These are phyloP conservation scores for Ammodytes marinus DNA, from an alignment of 2,113 vertebrate species.

Conservation along the genomic window DNA sequence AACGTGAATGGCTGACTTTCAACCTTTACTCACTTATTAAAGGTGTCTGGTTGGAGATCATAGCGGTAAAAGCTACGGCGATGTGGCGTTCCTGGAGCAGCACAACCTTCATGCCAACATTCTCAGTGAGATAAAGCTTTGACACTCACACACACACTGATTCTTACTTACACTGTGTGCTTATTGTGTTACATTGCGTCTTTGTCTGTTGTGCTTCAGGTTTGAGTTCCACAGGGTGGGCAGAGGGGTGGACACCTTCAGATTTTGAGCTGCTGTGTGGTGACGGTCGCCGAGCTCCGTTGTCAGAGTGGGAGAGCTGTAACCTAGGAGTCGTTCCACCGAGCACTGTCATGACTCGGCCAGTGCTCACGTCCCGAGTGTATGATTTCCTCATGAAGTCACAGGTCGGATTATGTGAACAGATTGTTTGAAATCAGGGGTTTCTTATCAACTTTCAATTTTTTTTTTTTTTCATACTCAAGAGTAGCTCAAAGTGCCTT, in stretches of 20 bases:
- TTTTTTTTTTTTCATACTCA: no score
- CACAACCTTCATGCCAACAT: constrained; percentile 89
- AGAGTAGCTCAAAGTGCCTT: no score
- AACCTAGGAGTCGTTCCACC: constrained; percentile 90
- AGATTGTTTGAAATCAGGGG: background rate
- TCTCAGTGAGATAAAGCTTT: constrained; percentile 81
- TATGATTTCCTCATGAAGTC: constrained; percentile 90
- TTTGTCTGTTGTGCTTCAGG: constrained; percentile 70
- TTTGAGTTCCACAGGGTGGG: constrained; percentile 87
- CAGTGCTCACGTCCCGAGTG: constrained; percentile 87
- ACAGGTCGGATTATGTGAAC: constrained; percentile 81
- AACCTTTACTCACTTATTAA: background rate
- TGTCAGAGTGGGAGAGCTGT: constrained; percentile 89
- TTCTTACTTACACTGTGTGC: background rate
- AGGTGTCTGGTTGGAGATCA: constrained; percentile 91
- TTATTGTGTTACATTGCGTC: background rate
- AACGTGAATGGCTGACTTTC: background rate
- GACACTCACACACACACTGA: background rate
- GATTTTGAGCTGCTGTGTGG: constrained; percentile 90
- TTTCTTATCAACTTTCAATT: background rate
- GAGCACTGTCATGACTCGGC: constrained; percentile 89
- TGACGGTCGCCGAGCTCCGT: constrained; percentile 81
- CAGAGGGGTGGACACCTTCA: constrained; percentile 72
- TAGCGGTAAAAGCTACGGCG: constrained; percentile 90
- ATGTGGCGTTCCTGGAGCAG: constrained; percentile 92